Percentiles rank a stretch among this genome's conserved stretches.
Evolutionary conservation across 2,888 invertebrate genomes (phyloP).

Genomic region (Rhopalosiphum nymphaeae): DNA sequence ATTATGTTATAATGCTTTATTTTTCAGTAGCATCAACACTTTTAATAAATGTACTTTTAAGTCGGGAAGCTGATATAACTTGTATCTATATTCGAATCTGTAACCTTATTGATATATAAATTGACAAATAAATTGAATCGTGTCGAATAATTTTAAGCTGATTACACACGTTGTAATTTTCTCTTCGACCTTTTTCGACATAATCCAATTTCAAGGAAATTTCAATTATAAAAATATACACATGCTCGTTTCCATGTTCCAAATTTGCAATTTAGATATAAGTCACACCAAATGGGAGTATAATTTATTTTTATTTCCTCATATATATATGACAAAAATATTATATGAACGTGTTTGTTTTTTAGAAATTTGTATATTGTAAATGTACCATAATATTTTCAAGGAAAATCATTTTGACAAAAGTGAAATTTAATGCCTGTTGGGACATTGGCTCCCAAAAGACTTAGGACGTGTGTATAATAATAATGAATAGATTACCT

Average conservation of each 20-base stretch:
- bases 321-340: not conserved
- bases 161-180: slow-evolving; percentile 53
- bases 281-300: not conserved
- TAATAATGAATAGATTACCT: slow-evolving; percentile 40
- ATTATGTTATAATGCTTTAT: not conserved
- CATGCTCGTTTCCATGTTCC: not conserved
- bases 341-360: not conserved
- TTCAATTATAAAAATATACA: slow-evolving; percentile 28
- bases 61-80: not conserved
- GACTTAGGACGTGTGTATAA: slow-evolving; percentile 22
- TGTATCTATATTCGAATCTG: slow-evolving; percentile 6
- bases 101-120: slow-evolving; percentile 49
- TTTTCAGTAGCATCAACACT: not conserved
- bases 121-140: slow-evolving; percentile 54
- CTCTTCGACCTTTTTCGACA: slow-evolving; percentile 37
- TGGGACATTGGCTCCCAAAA: slow-evolving; percentile 31
- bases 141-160: slow-evolving; percentile 44
- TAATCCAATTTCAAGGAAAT: slow-evolving; percentile 16
- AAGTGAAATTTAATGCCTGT: slow-evolving; percentile 42
- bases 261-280: slow-evolving; percentile 25
- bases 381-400: not conserved
- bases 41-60: not conserved
- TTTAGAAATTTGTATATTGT: not conserved
- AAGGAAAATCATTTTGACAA: slow-evolving; percentile 37
- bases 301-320: slow-evolving; percentile 5